Base-by-base conservation (phyloP, 2,797 vertebrate species). In the Heterohyrax brucei region DNA sequence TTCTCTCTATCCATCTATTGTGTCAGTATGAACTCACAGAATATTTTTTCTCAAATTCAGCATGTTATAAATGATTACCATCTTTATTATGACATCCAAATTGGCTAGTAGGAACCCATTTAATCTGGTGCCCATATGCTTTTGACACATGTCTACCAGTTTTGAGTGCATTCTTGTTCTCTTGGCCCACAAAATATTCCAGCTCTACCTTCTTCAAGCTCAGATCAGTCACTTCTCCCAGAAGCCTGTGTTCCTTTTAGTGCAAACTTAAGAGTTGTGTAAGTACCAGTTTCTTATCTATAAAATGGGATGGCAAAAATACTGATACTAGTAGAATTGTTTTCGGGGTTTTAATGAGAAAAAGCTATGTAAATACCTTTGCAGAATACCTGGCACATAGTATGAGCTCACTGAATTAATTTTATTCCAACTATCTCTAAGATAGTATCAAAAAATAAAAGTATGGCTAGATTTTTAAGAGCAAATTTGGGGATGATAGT, bases 401-500 rank as follows among this genome's bases (percentile, higher is more conserved):
- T 87, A 82, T 62, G 46, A 93, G 39, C 39, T 95, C 89, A 95
- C 28, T 91, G 94, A 83, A 89, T 86, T 46, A 62, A 73, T 94
- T 93, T 95, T 82, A 68, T 89, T 68, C 10, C 14, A 91, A 33
- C 39, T 61, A 26, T 85, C 94, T 89, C 22, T n/a, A 94, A 75
- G 13, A 87, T 5, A 62, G 21, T 91, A 93, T 53, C 39, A 39
- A 76, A 89, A 95, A 93, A 68, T 33, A 39, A 94, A 94, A 83
- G 10, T 22, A 87, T 82, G 13, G 13, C 13, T 92, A 46, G 18
- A 73, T 44, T 94, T 79, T 78, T 94, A 30, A 86, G 62, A 61
- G 39, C 56, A 95, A 92, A 87, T 50, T 44, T 90, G 28, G 44
- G 30, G 39, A 87, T 75, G 70, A 46, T 77, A 84, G 50, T 79